Conservation (phyloP, 2,888 invertebrate species). For the Tenthredo livida region DNA sequence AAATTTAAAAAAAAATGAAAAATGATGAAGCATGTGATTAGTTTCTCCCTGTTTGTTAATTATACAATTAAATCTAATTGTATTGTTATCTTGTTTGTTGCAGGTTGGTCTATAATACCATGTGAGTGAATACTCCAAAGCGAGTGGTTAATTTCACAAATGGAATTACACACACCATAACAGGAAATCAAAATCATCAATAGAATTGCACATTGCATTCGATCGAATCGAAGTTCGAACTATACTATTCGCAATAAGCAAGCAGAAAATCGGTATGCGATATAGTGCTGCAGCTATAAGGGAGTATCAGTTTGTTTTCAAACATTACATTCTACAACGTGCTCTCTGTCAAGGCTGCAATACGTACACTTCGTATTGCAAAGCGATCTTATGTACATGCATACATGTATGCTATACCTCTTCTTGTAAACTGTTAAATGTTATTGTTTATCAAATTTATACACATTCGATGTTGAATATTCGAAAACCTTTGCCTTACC, state of each 20-base stretch:
- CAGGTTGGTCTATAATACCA: background rate
- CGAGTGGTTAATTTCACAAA: conserved; percentile 14
- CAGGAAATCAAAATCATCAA: background rate
- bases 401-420: background rate
- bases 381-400: background rate
- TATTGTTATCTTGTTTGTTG: background rate
- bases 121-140: background rate
- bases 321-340: conserved; percentile 14
- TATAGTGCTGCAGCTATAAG: too few species aligned
- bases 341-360: conserved; percentile 39
- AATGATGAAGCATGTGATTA: background rate
- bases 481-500: background rate
- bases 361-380: background rate
- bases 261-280: background rate
- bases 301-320: conserved; percentile 11
- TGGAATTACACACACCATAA: background rate
- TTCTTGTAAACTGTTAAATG: conserved; percentile 19
- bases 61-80: background rate
- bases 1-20: background rate
- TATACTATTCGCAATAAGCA: background rate
- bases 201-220: background rate
- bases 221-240: background rate
- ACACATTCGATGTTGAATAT: background rate
- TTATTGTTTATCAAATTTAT: conserved; percentile 31
- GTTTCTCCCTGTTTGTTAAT: background rate